These are phyloP conservation scores for Gadopsis bispinosus DNA, from an alignment of 2,797 vertebrate species.

Conservation along the genomic window DNA sequence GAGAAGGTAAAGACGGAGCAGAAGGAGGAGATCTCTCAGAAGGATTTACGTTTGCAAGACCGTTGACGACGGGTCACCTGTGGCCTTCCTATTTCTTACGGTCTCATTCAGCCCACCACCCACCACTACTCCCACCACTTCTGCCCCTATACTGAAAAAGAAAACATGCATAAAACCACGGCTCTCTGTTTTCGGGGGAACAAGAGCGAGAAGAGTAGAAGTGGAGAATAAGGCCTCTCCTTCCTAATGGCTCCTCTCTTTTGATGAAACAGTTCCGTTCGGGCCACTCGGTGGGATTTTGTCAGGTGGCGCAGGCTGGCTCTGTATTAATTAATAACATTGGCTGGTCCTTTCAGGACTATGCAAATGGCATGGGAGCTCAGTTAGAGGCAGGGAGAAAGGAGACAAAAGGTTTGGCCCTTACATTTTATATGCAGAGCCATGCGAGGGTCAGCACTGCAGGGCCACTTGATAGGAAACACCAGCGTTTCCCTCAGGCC, in stretches of 20 bases:
- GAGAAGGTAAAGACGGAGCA: constrained; percentile 65
- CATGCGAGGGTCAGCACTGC: constrained; percentile 81
- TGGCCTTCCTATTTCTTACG: constrained; percentile 61
- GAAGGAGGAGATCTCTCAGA: constrained; percentile 64
- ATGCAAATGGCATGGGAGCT: constrained; percentile 83
- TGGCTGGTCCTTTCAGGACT: constrained; percentile 81
- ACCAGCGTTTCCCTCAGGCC: constrained; percentile 78
- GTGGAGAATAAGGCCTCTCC: constrained; percentile 75
- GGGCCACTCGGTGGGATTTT: constrained; percentile 81
- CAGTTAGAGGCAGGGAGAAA: constrained; percentile 79
- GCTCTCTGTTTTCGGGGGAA: constrained; percentile 72
- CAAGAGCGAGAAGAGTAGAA: constrained; percentile 70
- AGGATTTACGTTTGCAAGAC: constrained; percentile 75
- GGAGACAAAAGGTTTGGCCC: constrained; percentile 82
- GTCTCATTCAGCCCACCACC: constrained; percentile 62
- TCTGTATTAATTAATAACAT: constrained; percentile 88
- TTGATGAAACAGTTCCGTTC: constrained; percentile 86
- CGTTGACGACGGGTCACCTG: constrained; percentile 71
- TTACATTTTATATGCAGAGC: constrained; percentile 86
- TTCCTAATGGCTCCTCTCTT: constrained; percentile 83
- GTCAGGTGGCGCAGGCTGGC: constrained; percentile 81
- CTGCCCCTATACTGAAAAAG: constrained; percentile 55
- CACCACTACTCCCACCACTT: constrained; percentile 54
- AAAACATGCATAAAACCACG: constrained; percentile 69
- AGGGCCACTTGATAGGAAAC: constrained; percentile 83